These are phyloP conservation scores for Chionis minor DNA, from an alignment of 2,113 vertebrate genomes.

Conservation along the genomic window DNA sequence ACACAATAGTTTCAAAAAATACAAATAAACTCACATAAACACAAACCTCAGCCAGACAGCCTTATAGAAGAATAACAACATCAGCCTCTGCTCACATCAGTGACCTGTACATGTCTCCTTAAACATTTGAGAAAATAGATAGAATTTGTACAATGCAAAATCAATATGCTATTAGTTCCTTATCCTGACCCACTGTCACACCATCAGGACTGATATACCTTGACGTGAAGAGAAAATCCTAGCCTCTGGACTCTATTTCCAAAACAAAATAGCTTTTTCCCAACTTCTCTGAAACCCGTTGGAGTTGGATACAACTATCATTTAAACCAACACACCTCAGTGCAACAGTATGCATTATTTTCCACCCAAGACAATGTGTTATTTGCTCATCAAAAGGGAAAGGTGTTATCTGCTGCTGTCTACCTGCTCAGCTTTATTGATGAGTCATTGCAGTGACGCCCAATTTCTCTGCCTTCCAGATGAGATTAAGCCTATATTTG, in stretches of 20 bases:
- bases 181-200: slow-evolving; percentile 14
- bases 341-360: not conserved
- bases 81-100: not conserved
- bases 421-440: not conserved
- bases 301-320: not conserved
- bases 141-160: slow-evolving; percentile 42
- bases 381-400: not conserved
- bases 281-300: not conserved
- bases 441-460: not conserved
- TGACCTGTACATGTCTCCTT: not conserved
- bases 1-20: not conserved
- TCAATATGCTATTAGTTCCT: slow-evolving; percentile 51
- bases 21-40: not conserved
- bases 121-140: slow-evolving; percentile 30
- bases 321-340: not conserved
- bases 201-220: slow-evolving; percentile 5
- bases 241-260: not conserved
- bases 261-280: not conserved
- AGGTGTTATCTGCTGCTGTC: not conserved
- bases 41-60: not conserved
- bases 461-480: not conserved
- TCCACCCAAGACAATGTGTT: not conserved
- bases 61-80: not conserved
- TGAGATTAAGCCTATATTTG: not conserved
- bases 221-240: not conserved